Evolutionary conservation across 2,113 vertebrate genomes (phyloP).

Genomic region (Burhinus bistriatus): DNA sequence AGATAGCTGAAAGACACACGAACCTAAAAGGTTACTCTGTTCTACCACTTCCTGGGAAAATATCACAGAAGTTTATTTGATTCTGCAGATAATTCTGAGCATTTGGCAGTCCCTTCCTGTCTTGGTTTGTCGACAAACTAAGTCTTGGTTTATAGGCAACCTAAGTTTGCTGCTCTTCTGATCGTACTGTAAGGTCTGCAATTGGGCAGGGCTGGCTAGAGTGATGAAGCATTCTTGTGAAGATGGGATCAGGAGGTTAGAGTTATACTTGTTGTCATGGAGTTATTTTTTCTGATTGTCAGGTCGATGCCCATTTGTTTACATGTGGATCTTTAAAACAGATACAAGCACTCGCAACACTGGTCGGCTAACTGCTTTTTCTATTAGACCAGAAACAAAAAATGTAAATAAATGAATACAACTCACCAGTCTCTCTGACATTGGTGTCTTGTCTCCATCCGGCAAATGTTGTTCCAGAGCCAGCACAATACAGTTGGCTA

Average conservation of each 20-base stretch:
- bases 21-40: background rate
- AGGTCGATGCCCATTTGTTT: background rate
- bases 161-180: background rate
- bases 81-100: background rate
- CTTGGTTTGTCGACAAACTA: background rate
- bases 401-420: background rate
- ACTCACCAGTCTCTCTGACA: constrained; percentile 97
- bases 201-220: background rate
- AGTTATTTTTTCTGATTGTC: background rate
- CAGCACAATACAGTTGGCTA: constrained; percentile 97
- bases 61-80: background rate
- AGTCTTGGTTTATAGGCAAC: background rate
- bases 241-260: background rate
- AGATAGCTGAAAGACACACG: background rate
- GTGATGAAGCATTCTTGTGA: constrained; percentile 28
- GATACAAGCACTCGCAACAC: background rate
- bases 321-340: background rate
- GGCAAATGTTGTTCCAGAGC: constrained; percentile 96
- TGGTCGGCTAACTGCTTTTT: background rate
- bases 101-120: background rate
- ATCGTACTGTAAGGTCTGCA: background rate
- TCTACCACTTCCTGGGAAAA: background rate
- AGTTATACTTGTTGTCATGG: background rate
- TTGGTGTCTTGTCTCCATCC: constrained; percentile 91
- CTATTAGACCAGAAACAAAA: background rate